Base-by-base conservation (phyloP, 1,140 invertebrate genomes). In the Diorhabda elongata region DNA sequence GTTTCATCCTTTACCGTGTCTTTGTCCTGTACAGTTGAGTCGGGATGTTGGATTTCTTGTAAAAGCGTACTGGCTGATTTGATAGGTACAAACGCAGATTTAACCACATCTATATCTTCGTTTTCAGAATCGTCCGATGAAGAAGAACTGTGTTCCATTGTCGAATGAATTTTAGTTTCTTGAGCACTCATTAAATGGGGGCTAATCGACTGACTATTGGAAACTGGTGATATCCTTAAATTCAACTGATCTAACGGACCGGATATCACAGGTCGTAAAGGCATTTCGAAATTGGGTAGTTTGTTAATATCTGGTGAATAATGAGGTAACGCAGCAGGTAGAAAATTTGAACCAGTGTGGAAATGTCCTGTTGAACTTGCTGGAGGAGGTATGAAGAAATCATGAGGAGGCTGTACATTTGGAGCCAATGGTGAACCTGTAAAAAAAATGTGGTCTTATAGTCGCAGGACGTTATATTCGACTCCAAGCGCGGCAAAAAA, bases 41-140 rank as follows among this genome's bases (percentile, higher is more conserved):
- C 87, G 0, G 87, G 85, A 3, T 79, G 84, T 76, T 81, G 85
- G 3, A 83, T 82, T 71, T 82, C 81, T 72, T 76, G 76, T 3
- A 79, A 65, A 47, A 74, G 76, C 43, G 73, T 75, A 68, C 80
- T 81, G n/a, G 84, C 83, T 2, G 85, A 84, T 73, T 86, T 80
- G 44, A 87, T 84, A 0, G 85, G 86, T 2, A 85, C 86, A 79
- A 91, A 92, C 44, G 90, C 91, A 26, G 90, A 92, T 77, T 90
- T 89, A 0, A 91, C 87, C 57, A 92, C 91, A 69, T 92, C 90
- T 69, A 89, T 89, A 59, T 86, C 85, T 74, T 89, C 88, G 66
- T 89, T 87, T 44, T 88, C 87, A 59, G 86, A 52, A 57, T 83
- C 82, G 58, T 77, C 69, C 71, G 86, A 87, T n/a, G 87, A 87